Conservation (phyloP, 2,888 invertebrate genomes). For the Morpho deidamia region DNA sequence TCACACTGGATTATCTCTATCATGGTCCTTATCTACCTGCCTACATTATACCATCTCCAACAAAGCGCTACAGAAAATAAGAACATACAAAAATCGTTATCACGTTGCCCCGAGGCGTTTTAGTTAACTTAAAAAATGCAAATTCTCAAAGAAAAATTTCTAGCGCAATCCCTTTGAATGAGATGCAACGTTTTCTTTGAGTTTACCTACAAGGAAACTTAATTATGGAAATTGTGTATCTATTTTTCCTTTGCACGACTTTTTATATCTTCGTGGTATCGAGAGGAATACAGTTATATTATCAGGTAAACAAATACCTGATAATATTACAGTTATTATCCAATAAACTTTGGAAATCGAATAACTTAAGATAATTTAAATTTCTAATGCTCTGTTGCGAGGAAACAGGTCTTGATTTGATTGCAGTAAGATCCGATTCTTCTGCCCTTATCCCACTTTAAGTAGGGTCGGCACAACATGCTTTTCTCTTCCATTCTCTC, state of each 20-base stretch:
- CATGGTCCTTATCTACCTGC: too few relatives aligned
- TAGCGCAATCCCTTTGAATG: constrained; percentile 27
- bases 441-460: too few relatives aligned
- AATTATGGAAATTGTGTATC: constrained; percentile 30
- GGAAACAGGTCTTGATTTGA: too few relatives aligned
- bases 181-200: constrained; percentile 26
- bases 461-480: too few relatives aligned
- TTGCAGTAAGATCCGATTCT: too few relatives aligned
- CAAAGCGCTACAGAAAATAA: not conserved
- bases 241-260: constrained; percentile 10
- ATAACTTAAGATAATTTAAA: not conserved
- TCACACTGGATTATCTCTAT: too few relatives aligned
- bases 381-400: too few relatives aligned
- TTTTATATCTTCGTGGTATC: constrained; percentile 11
- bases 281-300: not conserved
- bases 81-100: not conserved
- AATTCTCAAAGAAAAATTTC: constrained; percentile 28
- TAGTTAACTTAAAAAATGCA: constrained; percentile 12
- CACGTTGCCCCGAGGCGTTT: constrained; percentile 7
- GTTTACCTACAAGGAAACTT: constrained; percentile 27
- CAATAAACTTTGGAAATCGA: not conserved
- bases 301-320: too few relatives aligned
- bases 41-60: too few relatives aligned
- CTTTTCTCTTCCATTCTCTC: too few relatives aligned
- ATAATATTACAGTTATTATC: not conserved